Conservation (phyloP, 2,797 vertebrate genomes). For the Micrastur ruficollis region DNA sequence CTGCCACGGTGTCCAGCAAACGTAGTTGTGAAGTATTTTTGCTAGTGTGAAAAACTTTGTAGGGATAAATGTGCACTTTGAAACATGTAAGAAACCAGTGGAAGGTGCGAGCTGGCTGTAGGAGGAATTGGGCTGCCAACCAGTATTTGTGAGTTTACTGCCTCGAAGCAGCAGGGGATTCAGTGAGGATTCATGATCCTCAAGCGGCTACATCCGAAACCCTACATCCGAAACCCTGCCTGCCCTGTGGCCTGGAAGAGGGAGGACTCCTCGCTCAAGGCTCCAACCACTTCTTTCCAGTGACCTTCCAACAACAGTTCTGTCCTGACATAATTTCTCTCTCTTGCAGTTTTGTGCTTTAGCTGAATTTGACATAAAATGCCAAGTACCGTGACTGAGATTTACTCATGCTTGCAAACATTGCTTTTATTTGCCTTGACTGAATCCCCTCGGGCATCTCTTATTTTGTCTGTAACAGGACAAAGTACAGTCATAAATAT, state of each 20-base stretch:
- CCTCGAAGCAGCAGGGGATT: background rate
- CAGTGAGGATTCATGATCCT: background rate
- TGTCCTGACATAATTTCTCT: conserved; percentile 10
- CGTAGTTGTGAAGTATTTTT: background rate
- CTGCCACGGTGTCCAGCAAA: background rate
- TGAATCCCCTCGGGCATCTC: conserved; percentile 30
- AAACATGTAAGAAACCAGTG: background rate
- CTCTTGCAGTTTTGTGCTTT: background rate
- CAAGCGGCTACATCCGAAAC: background rate
- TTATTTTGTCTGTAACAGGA: conserved; percentile 42
- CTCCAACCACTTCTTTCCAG: background rate
- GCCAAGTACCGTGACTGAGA: background rate
- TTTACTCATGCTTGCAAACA: conserved; percentile 51
- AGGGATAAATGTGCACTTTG: background rate
- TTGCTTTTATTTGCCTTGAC: conserved; percentile 49
- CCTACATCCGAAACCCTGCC: background rate
- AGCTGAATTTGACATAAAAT: conserved; percentile 42
- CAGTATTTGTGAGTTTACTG: background rate
- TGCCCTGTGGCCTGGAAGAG: background rate
- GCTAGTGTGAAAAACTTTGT: background rate
- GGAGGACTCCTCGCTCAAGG: background rate
- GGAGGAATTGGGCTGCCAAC: background rate
- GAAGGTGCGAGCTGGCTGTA: background rate
- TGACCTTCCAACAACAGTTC: conserved; percentile 11
- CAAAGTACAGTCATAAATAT: background rate